These are phyloP conservation scores for Cyprinella venusta DNA, from an alignment of 2,797 vertebrate species.

Conservation along the genomic window DNA sequence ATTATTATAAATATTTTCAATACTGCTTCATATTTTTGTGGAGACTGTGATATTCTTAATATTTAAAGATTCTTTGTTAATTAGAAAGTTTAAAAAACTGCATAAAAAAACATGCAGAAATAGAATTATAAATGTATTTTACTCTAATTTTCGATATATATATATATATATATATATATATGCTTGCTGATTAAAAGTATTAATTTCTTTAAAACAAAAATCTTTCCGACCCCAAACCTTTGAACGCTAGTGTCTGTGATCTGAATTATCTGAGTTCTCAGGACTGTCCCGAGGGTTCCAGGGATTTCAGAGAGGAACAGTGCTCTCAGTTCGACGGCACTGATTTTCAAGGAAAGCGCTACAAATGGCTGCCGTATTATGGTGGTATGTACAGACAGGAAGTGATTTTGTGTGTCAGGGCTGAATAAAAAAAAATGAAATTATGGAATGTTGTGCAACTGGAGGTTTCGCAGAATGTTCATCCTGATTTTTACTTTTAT, in stretches of 20 bases:
- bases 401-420: background rate
- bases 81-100: background rate
- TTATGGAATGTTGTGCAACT: background rate
- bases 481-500: background rate
- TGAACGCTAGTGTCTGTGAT: background rate
- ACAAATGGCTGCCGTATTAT: constrained; percentile 94
- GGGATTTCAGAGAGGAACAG: constrained; percentile 93
- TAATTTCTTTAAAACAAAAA: background rate
- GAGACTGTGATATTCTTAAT: background rate
- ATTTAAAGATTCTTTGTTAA: background rate
- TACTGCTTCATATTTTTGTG: background rate
- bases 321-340: constrained; percentile 87
- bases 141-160: background rate
- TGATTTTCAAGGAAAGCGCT: constrained; percentile 88
- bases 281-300: constrained; percentile 88
- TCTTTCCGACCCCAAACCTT: background rate
- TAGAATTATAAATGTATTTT: background rate
- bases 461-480: background rate
- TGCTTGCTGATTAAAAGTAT: background rate
- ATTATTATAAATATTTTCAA: background rate
- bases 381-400: constrained; percentile 78
- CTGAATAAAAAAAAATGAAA: background rate
- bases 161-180: no score
- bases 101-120: no score
- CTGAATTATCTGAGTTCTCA: constrained; percentile 60